A percentile compares a stretch with the other conserved stretches of the same genome.
These are phyloP conservation scores for Psittacula derbiana DNA, from an alignment of 2,797 vertebrate genomes.

Conservation along the genomic window DNA sequence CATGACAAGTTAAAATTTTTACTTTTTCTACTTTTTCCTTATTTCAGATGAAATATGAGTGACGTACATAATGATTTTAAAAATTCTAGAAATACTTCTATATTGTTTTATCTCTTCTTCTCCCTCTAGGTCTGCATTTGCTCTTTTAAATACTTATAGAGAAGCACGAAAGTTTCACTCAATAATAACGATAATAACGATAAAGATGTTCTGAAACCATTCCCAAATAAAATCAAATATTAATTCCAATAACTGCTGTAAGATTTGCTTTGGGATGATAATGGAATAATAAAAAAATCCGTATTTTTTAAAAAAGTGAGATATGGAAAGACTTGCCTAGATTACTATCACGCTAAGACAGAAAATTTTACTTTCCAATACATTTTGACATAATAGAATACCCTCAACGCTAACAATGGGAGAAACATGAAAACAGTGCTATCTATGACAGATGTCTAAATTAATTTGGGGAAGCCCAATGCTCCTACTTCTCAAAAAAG, in stretches of 20 bases:
- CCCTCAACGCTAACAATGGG: not conserved
- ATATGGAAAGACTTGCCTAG: not conserved
- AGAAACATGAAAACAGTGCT: not conserved
- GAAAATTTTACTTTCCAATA: not conserved
- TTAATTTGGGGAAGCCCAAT: not conserved
- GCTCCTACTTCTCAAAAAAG: not conserved
- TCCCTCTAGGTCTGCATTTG: not conserved
- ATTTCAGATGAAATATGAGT: not conserved
- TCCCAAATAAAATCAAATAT: not conserved
- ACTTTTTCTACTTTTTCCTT: not conserved
- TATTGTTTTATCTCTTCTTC: not conserved
- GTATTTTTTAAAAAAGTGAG: not conserved
- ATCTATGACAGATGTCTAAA: not conserved
- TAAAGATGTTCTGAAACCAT: not conserved
- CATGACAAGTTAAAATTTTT: not conserved
- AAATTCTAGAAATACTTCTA: not conserved
- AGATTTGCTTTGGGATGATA: not conserved
- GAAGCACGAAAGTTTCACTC: not conserved
- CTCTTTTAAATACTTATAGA: not conserved
- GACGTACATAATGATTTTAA: not conserved
- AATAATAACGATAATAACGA: not conserved
- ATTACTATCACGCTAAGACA: not conserved
- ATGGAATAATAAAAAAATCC: not conserved
- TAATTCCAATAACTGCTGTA: not conserved
- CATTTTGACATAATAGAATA: not conserved